A percentile compares a stretch with the other conserved stretches of the same genome.
phyloP scores from a whole-genome alignment of 2,888 invertebrate species.

The Rhopalosiphum nymphaeae region DNA sequence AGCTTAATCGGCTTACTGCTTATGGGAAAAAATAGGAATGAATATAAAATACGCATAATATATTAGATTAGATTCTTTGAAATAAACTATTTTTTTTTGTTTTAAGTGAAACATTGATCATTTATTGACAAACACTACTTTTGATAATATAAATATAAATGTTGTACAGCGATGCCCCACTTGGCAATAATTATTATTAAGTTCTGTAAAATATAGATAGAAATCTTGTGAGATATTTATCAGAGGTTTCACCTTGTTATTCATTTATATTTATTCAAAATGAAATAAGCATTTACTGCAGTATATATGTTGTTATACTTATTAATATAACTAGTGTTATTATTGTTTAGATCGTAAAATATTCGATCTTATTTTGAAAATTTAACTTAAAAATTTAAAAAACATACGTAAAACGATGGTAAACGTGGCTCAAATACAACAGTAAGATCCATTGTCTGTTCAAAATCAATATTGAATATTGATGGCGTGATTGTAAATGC shows the following conservation, averaged over 20 bases:
- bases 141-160: not conserved
- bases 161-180: not conserved
- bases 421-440: slow-evolving; percentile 25
- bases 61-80: not conserved
- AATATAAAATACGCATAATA: not conserved
- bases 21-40: not conserved
- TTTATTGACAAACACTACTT: not conserved
- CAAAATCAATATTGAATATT: slow-evolving; percentile 14
- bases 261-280: not conserved
- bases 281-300: not conserved
- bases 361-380: not conserved
- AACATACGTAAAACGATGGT: slow-evolving; percentile 36
- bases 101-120: not conserved
- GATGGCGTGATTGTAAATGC: slow-evolving; percentile 39
- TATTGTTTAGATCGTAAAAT: not conserved
- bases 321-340: not conserved
- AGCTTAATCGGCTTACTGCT: not conserved
- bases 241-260: not conserved
- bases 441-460: not conserved
- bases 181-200: not conserved
- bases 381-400: not conserved
- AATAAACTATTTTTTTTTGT: not conserved
- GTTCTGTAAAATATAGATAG: not conserved
- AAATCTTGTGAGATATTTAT: not conserved
- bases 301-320: not conserved